Conservation (phyloP, 2,888 invertebrate species). For the Hypena proboscidalis region DNA sequence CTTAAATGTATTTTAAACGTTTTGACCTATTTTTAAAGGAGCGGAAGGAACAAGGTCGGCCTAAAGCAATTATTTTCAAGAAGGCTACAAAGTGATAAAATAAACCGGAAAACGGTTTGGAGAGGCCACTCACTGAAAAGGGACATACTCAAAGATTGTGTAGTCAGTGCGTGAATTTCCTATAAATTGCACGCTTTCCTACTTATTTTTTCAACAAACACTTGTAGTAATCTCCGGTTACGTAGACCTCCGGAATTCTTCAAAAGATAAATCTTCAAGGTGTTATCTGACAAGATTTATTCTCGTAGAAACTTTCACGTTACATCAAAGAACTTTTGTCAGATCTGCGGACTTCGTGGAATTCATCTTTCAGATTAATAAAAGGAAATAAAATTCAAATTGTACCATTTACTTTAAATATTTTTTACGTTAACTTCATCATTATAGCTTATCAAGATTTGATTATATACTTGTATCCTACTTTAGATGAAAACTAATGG, state of each 20-base stretch:
- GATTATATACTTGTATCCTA: too few species aligned
- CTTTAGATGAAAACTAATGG: too few species aligned
- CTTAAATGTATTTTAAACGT: too few species aligned
- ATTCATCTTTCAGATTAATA: too few species aligned
- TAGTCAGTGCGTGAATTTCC: constrained; percentile 41
- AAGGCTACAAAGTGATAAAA: constrained; percentile 32
- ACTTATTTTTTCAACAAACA: constrained; percentile 16
- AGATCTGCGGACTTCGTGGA: too few species aligned
- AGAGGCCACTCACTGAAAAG: constrained; percentile 28
- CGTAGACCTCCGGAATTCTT: constrained; percentile 21
- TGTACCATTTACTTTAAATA: too few species aligned
- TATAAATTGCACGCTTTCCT: constrained; percentile 39
- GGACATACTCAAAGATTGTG: constrained; percentile 35
- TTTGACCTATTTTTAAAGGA: too few species aligned
- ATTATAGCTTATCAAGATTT: too few species aligned
- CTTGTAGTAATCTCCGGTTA: constrained; percentile 16
- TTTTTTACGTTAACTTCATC: too few species aligned
- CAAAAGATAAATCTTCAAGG: constrained; percentile 10
- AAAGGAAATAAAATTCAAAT: too few species aligned
- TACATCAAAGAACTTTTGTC: constrained; percentile 3
- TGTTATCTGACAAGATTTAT: constrained; percentile 23
- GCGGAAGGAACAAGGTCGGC: constrained; percentile 15
- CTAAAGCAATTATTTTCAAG: constrained; percentile 34
- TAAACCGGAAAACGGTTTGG: constrained; percentile 27
- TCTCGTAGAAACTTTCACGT: constrained; percentile 9